These are phyloP conservation scores for Agraylea sexmaculata DNA, from an alignment of 1,140 invertebrate species.

Conservation along the genomic window DNA sequence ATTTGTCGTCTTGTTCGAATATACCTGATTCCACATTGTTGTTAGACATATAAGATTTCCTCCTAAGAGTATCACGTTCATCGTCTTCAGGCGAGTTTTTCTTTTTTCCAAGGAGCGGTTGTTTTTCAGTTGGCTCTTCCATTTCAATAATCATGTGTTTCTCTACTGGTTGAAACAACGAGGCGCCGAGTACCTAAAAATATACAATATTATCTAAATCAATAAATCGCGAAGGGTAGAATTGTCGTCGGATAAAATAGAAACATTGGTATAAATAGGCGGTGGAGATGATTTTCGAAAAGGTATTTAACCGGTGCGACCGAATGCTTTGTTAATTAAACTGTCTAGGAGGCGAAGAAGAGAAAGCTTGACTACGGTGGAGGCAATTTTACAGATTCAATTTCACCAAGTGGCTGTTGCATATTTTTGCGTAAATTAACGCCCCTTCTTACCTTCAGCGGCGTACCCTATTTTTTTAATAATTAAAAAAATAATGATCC, in stretches of 20 bases:
- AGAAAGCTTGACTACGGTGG: slow-evolving; percentile 9
- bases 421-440: slow-evolving; percentile 24
- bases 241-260: slow-evolving; percentile 1
- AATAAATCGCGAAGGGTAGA: too few relatives aligned
- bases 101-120: slow-evolving; percentile 20
- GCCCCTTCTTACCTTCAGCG: slow-evolving; percentile 12
- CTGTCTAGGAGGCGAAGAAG: slow-evolving; percentile 14
- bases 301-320: slow-evolving; percentile 16
- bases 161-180: slow-evolving; percentile 43
- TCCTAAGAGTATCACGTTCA: too few relatives aligned
- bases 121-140: slow-evolving; percentile 27
- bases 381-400: slow-evolving; percentile 23
- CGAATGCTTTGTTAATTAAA: slow-evolving; percentile 21
- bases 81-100: slow-evolving; percentile 1
- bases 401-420: slow-evolving; percentile 23
- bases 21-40: too few relatives aligned
- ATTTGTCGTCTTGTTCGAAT: too few relatives aligned
- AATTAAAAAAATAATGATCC: slow-evolving; percentile 10
- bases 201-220: slow-evolving; percentile 3
- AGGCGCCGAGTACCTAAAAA: slow-evolving; percentile 28
- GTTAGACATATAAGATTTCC: too few relatives aligned
- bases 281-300: slow-evolving; percentile 19
- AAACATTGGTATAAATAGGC: slow-evolving; percentile 1
- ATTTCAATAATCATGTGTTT: slow-evolving; percentile 36
- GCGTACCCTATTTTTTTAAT: too few relatives aligned